Base-by-base conservation (phyloP, 2,888 invertebrate species). In the Erebia aethiops region DNA sequence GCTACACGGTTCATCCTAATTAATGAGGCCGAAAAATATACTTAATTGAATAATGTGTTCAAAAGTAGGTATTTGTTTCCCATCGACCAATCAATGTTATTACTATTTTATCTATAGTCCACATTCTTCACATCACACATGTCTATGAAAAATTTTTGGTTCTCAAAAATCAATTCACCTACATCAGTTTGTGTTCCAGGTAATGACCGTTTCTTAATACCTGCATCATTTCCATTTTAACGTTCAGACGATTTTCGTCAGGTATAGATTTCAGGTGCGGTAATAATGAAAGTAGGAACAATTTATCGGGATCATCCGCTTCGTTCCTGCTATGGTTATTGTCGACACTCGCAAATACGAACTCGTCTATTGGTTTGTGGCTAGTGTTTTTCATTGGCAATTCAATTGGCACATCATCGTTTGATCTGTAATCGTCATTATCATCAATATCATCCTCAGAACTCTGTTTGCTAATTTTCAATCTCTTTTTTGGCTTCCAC, bases 181-280 rank as follows among this genome's bases (percentile, higher is more conserved):
- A 78, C 60, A 77, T 64, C 63, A 76, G 69, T 73, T 87, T 88
- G 76, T 85, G 83, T 1, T 84, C 81, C n/a, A 81, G 82, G 65
- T 83, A 86, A 72, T 86, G 87, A 0, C 90, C 91, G 71, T 89
- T 91, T 69, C 87, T 82, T 54, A 93, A 77, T 21, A 93, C 91
- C 75, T 90, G 88, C 91, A 93, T 89, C 66, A 93, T 75, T 71
- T 92, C 90, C 86, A 93, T 87, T 81, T 93, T 92, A 10, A 86
- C 89, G 56, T 88, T 89, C 5, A 93, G 77, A 2, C 88, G 81
- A 64, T 80, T 81, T 62, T 88, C 85, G 52, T 92, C 91, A 0
- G 92, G 92, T 71, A 93, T 83, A 0, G 87, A 80, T 75, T 88
- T 92, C 46, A 93, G 77, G 79, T 92, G 92, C 3, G 92, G 92